Evolutionary conservation across 2,888 invertebrate genomes (phyloP), one percentile per base, ranked within the genome.

Genomic region (Yponomeuta sedellus): DNA sequence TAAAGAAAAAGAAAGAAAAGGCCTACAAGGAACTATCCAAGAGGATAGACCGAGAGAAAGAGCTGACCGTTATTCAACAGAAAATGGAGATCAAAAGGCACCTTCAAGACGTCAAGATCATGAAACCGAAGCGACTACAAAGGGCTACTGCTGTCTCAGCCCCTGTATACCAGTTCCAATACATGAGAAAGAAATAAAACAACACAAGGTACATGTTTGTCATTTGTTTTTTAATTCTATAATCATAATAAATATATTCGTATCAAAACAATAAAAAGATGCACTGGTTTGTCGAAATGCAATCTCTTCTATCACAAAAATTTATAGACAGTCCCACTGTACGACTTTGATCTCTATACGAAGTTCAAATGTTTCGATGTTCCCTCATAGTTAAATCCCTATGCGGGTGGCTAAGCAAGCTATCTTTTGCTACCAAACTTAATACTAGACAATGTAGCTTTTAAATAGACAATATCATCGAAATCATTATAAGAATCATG

Each of bases 121-220:
- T 94, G 61, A 94, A 94, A 72, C 96, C 96, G 0, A 95, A 93
- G 75, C 88, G 91, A 71, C 75, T 97, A 1, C 91, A 91, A 66
- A 79, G 82, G 8, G 97, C 93, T 1, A 94, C 94, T 0, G 94
- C 94, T 72, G 85, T 92, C 16, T 80, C 93, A 0, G 94, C 97
- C 0, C 95, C 97, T 0, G 92, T 97, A 5, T 97, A 96, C 79
- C 88, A 94, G 73, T 97, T 97, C 92, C 94, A 94, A 72, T 96
- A 94, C 77, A 94, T 96, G 79, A 92, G 97, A 71, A 97, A 97
- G 79, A 94, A 94, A 85, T 97, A 87, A 93, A 74, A 75, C 34
- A 61, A 44, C 12, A 68, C n/a, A 40, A 63, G 64, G 68, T 66
- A 66, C 67, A 64, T 68, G 44, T 67, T 57, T 66, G 64, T 65